These are phyloP conservation scores for Calliscelio sp. DNA, from an alignment of 2,888 invertebrate genomes.

Conservation along the genomic window DNA sequence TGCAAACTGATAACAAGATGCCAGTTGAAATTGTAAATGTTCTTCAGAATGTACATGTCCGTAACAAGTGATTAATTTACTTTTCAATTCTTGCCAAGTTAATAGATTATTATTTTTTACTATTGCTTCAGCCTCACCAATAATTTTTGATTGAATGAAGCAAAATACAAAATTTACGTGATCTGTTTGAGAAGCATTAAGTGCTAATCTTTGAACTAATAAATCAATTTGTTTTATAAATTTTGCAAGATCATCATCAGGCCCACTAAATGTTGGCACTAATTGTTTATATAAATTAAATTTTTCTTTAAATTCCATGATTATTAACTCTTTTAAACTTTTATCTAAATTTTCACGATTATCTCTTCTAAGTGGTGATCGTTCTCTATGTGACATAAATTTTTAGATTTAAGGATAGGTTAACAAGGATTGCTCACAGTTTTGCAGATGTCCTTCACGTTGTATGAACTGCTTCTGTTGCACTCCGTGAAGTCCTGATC, in stretches of 20 bases:
- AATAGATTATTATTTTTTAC: slow-evolving; percentile 2
- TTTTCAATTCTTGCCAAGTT: slow-evolving; percentile 8
- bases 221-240: slow-evolving; percentile 11
- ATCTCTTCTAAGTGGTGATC: too few relatives aligned
- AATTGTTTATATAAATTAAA: background rate
- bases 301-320: background rate
- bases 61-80: slow-evolving; percentile 14
- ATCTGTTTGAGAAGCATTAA: background rate
- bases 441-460: too few relatives aligned
- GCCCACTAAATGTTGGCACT: background rate
- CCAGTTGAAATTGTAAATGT: slow-evolving; percentile 21
- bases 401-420: background rate
- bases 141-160: slow-evolving; percentile 21
- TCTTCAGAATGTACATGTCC: slow-evolving; percentile 22
- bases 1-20: background rate
- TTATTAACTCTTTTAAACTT: background rate
- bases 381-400: too few relatives aligned
- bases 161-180: slow-evolving; percentile 8
- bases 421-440: too few relatives aligned
- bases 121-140: background rate
- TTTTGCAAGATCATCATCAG: slow-evolving; percentile 11
- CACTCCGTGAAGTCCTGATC: too few relatives aligned
- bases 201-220: background rate
- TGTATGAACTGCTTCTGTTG: too few relatives aligned
- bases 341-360: too few relatives aligned